A percentile compares a stretch with the other conserved stretches of the same genome.
Evolutionary conservation across 2,797 vertebrate genomes (phyloP).

Genomic region (Coluber constrictor): DNA sequence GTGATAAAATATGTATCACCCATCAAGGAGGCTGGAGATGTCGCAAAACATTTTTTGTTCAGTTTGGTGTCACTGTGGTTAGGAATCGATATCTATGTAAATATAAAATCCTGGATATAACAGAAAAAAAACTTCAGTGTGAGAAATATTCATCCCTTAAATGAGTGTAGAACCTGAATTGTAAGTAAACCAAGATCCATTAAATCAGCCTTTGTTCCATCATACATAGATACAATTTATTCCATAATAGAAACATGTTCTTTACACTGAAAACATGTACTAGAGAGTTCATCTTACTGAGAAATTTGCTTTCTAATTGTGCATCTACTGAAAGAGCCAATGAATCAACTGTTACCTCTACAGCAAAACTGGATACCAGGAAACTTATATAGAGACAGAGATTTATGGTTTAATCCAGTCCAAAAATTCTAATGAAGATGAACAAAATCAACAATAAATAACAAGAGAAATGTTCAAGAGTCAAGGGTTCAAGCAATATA

Average conservation of each 20-base stretch:
- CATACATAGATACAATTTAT: not conserved
- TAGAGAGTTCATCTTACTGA: not conserved
- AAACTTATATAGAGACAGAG: not conserved
- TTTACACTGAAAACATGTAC: not conserved
- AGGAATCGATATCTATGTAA: not conserved
- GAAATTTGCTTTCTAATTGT: not conserved
- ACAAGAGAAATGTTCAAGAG: not conserved
- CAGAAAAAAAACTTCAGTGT: not conserved
- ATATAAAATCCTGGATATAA: not conserved
- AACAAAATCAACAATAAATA: not conserved
- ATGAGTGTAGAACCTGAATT: not conserved
- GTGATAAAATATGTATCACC: not conserved
- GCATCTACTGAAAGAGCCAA: not conserved
- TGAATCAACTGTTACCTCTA: not conserved
- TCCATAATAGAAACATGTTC: not conserved
- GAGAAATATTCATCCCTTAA: not conserved
- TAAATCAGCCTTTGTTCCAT: not conserved
- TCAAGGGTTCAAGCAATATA: not conserved
- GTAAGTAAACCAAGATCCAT: not conserved
- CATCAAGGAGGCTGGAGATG: not conserved
- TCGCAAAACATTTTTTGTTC: not conserved
- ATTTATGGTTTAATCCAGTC: not conserved
- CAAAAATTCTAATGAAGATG: not conserved
- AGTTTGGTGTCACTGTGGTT: not conserved
- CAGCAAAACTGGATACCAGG: not conserved